phyloP scores from a whole-genome alignment of 2,113 vertebrate genomes.

The Grus americana region DNA sequence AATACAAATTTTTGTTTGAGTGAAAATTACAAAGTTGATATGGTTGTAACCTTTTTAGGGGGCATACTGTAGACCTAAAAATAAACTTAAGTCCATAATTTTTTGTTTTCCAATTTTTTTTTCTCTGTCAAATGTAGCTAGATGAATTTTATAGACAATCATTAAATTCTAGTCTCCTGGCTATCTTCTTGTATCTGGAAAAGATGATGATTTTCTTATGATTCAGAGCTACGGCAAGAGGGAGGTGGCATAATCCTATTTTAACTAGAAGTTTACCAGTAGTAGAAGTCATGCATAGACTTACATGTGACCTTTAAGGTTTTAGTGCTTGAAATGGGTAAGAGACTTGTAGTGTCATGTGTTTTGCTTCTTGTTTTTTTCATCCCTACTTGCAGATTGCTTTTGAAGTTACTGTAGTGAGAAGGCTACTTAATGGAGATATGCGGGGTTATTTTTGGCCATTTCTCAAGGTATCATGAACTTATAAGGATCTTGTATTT shows the following conservation, averaged over 20 bases:
- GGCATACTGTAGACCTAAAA: neutral
- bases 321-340: neutral
- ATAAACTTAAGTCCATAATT: neutral
- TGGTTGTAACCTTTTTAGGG: neutral
- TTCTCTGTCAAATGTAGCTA: neutral
- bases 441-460: fast-evolving
- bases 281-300: neutral
- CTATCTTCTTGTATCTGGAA: neutral
- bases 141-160: neutral
- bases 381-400: neutral
- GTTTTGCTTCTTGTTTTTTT: neutral
- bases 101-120: neutral
- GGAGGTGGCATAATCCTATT: neutral
- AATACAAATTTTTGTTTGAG: neutral
- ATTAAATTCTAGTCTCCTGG: neutral
- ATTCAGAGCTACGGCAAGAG: neutral
- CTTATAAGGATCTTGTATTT: neutral
- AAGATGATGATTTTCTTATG: neutral
- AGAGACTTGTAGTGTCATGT: neutral
- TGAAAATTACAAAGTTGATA: neutral
- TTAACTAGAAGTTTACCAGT: neutral
- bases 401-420: neutral
- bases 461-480: neutral
- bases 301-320: neutral
- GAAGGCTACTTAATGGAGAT: neutral